Evolutionary conservation across 2,888 invertebrate species (phyloP).

Genomic region (Eurytoma californica): DNA sequence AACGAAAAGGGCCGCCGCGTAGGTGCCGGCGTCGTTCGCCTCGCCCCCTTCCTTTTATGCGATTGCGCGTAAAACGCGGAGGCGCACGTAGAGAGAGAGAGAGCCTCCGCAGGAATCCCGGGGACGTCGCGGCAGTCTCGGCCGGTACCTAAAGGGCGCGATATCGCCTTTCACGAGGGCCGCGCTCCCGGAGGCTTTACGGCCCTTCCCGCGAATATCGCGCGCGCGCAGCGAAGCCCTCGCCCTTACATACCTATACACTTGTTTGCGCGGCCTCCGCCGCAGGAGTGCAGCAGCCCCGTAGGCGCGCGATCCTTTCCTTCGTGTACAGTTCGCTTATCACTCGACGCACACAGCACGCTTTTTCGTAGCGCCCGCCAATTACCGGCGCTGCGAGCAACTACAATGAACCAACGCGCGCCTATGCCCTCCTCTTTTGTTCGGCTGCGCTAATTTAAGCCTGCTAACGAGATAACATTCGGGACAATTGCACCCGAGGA

Average conservation of each 20-base stretch:
- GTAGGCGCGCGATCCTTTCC: background rate
- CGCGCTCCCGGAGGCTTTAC: constrained; percentile 56
- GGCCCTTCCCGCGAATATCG: constrained; percentile 54
- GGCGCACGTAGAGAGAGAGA: background rate
- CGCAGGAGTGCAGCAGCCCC: background rate
- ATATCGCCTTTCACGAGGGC: constrained; percentile 59
- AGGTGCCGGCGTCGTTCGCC: background rate
- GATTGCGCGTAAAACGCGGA: constrained; percentile 39
- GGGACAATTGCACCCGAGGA: too few species aligned
- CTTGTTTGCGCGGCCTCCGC: background rate
- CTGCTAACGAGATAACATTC: too few species aligned
- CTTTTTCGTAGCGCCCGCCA: background rate
- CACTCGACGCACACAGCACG: background rate
- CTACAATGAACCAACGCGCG: background rate
- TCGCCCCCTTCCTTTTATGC: constrained; percentile 27
- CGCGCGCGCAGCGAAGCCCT: constrained; percentile 4
- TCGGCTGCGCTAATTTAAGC: too few species aligned
- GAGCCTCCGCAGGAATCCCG: background rate
- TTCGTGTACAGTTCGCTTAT: background rate
- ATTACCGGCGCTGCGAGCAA: background rate
- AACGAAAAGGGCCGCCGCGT: background rate
- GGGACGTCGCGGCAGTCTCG: background rate
- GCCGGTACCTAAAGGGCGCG: constrained; percentile 14
- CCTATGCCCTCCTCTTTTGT: background rate
- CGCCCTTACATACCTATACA: background rate